These are phyloP conservation scores for Poeciliopsis presidionis DNA, from an alignment of 2,797 vertebrate genomes.

Conservation along the genomic window DNA sequence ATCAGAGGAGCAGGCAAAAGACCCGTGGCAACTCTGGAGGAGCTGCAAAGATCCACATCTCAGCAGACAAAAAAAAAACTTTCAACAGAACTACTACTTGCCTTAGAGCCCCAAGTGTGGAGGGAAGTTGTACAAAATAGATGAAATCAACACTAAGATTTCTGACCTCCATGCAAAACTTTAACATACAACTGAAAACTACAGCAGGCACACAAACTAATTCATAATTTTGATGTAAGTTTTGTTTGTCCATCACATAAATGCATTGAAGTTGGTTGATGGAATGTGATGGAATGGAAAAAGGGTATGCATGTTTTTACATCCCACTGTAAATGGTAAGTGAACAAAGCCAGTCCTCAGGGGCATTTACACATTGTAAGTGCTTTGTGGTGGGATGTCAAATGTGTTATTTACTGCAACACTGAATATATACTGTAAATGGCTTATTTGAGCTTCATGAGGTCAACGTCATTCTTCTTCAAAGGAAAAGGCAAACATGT, in stretches of 20 bases:
- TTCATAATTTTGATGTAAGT: background rate
- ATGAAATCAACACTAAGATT: background rate
- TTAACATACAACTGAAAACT: no score
- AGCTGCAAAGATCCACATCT: background rate
- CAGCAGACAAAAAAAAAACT: background rate
- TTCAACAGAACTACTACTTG: background rate
- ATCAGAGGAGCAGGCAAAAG: background rate
- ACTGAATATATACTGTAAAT: conserved; percentile 19
- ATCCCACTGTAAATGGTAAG: conserved; percentile 13
- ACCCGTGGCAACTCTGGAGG: background rate
- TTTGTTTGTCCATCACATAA: conserved; percentile 22
- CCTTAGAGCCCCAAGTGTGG: background rate
- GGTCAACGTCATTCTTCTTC: background rate
- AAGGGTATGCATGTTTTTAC: background rate
- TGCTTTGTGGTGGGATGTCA: conserved; percentile 12
- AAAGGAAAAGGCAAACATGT: background rate
- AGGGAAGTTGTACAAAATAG: background rate
- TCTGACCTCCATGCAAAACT: background rate
- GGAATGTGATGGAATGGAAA: background rate
- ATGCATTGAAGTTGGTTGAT: background rate
- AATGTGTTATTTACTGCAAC: conserved; percentile 25
- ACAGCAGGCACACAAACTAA: background rate
- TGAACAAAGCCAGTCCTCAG: conserved; percentile 26
- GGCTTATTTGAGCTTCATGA: conserved; percentile 19
- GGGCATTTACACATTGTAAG: conserved; percentile 25